Conservation (phyloP, 2,113 vertebrate genomes). For the Galemys pyrenaicus region DNA sequence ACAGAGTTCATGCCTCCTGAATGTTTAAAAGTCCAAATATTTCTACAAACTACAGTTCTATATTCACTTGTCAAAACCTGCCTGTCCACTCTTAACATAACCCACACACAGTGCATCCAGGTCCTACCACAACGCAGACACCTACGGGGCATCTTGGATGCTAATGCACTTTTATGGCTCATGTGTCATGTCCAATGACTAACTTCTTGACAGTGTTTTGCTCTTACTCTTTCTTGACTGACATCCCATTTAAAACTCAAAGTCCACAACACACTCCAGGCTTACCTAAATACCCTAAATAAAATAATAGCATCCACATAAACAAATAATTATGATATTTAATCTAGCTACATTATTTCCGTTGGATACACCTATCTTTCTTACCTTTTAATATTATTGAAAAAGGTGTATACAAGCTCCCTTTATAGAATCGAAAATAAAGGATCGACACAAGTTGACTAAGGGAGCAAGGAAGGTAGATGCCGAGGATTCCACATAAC, state of each 20-base stretch:
- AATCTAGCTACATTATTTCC: background rate
- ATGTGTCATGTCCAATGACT: background rate
- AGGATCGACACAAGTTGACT: background rate
- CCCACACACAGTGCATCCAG: background rate
- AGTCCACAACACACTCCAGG: background rate
- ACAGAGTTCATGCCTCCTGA: background rate
- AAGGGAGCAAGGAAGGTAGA: background rate
- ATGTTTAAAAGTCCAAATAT: background rate
- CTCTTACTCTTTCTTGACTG: background rate
- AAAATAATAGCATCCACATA: background rate
- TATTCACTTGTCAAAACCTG: background rate
- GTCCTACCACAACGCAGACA: background rate
- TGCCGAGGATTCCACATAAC: background rate
- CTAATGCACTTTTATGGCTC: background rate
- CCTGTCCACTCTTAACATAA: background rate
- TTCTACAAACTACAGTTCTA: background rate
- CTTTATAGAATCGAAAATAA: background rate
- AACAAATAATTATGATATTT: background rate
- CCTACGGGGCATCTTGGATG: background rate
- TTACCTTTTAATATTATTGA: background rate
- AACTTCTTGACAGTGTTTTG: background rate
- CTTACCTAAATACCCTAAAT: background rate
- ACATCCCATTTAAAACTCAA: background rate
- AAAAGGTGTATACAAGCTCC: background rate
- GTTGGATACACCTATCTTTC: background rate